Conservation (phyloP, 2,888 invertebrate species). For the Rhabditophanes sp. region DNA sequence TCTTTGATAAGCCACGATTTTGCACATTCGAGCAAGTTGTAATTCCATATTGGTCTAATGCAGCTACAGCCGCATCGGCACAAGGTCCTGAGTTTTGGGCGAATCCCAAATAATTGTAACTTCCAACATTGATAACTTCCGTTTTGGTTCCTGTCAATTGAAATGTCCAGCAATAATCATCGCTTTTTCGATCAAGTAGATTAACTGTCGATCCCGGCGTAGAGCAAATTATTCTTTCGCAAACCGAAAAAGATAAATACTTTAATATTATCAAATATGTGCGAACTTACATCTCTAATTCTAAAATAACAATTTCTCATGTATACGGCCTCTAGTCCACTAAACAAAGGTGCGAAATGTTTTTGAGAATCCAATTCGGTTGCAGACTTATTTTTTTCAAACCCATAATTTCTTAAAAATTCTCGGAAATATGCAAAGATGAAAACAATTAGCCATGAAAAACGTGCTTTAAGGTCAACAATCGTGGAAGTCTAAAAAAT, state of each 20-base stretch:
- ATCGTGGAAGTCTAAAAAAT: too few species aligned
- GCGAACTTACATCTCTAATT: conserved; percentile 76
- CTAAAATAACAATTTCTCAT: conserved; percentile 52
- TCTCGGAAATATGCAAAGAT: conserved; percentile 83
- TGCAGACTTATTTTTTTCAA: conserved; percentile 43
- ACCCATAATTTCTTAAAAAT: conserved; percentile 54
- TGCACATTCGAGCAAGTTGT: conserved; percentile 3
- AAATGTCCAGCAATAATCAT: conserved; percentile 39
- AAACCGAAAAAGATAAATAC: too few species aligned
- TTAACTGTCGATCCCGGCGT: conserved; percentile 54
- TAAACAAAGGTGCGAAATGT: too few species aligned
- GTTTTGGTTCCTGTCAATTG: conserved; percentile 26
- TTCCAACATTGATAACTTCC: conserved; percentile 62
- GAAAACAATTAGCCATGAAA: conserved; percentile 49
- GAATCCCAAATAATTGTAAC: conserved; percentile 95
- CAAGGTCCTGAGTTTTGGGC: conserved; percentile 65
- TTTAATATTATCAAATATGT: too few species aligned
- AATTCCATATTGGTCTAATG: conserved; percentile 48
- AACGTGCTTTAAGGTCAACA: too few species aligned
- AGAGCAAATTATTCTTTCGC: conserved; percentile 57
- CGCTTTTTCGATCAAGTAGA: conserved; percentile 26
- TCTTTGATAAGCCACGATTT: conserved; percentile 52
- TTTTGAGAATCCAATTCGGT: conserved; percentile 21
- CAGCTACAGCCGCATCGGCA: conserved; percentile 58
- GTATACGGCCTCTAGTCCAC: conserved; percentile 36